Evolutionary conservation across 2,888 invertebrate species (phyloP).

Genomic region (Hartigia nigra): DNA sequence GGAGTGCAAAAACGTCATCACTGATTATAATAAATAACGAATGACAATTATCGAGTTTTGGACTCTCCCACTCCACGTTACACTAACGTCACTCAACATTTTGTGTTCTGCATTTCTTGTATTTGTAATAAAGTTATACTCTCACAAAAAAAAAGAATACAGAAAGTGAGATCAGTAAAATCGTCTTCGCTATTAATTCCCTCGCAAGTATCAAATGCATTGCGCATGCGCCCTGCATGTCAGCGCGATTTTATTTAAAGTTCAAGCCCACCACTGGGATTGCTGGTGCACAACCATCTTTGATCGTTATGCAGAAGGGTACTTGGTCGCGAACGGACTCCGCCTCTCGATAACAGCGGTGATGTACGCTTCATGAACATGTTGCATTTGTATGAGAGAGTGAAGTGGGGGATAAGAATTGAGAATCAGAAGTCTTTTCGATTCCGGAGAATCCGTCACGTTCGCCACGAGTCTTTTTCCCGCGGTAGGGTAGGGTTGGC

Average conservation of each 20-base stretch:
- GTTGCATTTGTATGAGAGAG: neutral
- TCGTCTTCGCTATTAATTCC: conserved; percentile 6
- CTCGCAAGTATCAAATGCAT: neutral
- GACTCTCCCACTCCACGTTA: neutral
- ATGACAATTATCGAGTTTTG: neutral
- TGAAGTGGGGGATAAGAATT: neutral
- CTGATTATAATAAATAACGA: neutral
- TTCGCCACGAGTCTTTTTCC: conserved; percentile 39
- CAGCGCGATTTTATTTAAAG: conserved; percentile 1
- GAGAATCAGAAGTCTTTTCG: conserved; percentile 33
- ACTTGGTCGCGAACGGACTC: conserved; percentile 34
- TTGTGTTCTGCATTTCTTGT: conserved; percentile 18
- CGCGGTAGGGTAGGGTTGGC: conserved; percentile 31
- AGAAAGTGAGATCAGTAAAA: neutral
- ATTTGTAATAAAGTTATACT: conserved; percentile 29
- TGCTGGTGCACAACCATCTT: conserved; percentile 10
- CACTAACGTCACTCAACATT: neutral
- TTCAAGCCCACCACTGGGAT: neutral
- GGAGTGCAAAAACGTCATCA: neutral
- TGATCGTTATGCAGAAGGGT: conserved; percentile 43
- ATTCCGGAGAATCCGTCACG: conserved; percentile 51
- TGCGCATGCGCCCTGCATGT: neutral
- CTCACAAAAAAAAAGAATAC: neutral
- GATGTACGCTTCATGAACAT: conserved; percentile 17
- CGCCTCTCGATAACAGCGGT: conserved; percentile 40